Evolutionary conservation across 2,888 invertebrate species (phyloP).

Genomic region (Calameuta filiformis): DNA sequence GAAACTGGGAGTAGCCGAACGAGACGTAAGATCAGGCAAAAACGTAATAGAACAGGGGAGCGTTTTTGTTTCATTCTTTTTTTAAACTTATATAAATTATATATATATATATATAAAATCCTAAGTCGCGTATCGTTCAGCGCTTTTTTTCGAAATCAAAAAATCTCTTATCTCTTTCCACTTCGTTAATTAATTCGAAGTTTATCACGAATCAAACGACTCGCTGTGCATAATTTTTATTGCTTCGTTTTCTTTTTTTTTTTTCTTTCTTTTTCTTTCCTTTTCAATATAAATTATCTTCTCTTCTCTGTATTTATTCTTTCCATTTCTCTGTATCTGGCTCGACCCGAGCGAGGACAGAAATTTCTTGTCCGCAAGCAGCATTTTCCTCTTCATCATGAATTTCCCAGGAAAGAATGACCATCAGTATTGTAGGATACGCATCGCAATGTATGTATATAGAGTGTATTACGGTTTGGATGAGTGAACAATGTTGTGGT

Average conservation of each 20-base stretch:
- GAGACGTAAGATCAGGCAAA: background rate
- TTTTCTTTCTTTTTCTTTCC: slow-evolving; percentile 10
- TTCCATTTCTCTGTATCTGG: slow-evolving; percentile 4
- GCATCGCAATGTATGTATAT: slow-evolving; percentile 44
- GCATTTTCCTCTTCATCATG: background rate
- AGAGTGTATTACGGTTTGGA: slow-evolving; percentile 28
- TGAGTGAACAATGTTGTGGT: background rate
- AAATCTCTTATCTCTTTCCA: background rate
- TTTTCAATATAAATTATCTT: background rate
- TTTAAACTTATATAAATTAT: too few species aligned
- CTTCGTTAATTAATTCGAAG: background rate
- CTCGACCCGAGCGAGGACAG: background rate
- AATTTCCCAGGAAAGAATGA: slow-evolving; percentile 22
- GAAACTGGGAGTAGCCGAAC: background rate
- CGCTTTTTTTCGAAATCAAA: background rate
- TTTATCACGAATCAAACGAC: background rate
- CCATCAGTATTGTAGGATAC: slow-evolving; percentile 57
- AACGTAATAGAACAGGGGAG: background rate
- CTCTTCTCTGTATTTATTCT: slow-evolving; percentile 6
- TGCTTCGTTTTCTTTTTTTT: slow-evolving; percentile 12
- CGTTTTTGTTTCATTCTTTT: background rate
- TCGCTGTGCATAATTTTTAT: background rate
- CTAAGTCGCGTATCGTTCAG: background rate
- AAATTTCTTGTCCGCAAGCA: slow-evolving; percentile 11
- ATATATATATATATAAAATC: background rate